Conservation (phyloP, 2,888 invertebrate species). For the Acheta domesticus region DNA sequence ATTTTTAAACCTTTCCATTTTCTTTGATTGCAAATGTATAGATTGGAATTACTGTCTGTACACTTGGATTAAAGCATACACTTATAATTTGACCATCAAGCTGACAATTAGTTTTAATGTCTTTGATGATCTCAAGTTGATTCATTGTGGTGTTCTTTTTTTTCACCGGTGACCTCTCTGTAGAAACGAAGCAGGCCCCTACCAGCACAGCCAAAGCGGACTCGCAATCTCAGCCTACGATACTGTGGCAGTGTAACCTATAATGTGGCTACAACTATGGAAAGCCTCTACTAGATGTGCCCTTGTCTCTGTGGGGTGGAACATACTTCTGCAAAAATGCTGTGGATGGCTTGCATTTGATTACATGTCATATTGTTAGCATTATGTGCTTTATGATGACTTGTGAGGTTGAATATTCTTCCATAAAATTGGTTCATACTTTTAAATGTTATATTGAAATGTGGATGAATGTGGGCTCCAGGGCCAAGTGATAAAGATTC, state of each 20-base stretch:
- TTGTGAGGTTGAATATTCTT: not conserved
- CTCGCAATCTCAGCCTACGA: constrained; percentile 93
- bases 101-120: not conserved
- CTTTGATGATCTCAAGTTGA: not conserved
- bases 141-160: constrained; percentile 5
- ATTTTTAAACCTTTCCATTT: too few relatives aligned
- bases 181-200: constrained; percentile 86
- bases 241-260: constrained; percentile 98
- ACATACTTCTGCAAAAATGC: not conserved
- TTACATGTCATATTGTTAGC: not conserved
- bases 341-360: constrained; percentile 23
- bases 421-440: not conserved
- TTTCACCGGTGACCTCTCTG: constrained; percentile 41
- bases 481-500: too few relatives aligned
- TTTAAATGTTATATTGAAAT: too few relatives aligned
- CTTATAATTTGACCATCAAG: not conserved
- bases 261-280: constrained; percentile 47
- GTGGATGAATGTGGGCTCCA: too few relatives aligned
- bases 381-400: not conserved
- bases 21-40: too few relatives aligned
- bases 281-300: not conserved
- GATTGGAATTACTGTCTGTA: too few relatives aligned
- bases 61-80: too few relatives aligned
- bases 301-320: not conserved
- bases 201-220: constrained; percentile 72